A percentile compares a stretch with the other conserved stretches of the same genome.
Conservation (phyloP, 2,113 vertebrate species). For the Equus quagga region DNA sequence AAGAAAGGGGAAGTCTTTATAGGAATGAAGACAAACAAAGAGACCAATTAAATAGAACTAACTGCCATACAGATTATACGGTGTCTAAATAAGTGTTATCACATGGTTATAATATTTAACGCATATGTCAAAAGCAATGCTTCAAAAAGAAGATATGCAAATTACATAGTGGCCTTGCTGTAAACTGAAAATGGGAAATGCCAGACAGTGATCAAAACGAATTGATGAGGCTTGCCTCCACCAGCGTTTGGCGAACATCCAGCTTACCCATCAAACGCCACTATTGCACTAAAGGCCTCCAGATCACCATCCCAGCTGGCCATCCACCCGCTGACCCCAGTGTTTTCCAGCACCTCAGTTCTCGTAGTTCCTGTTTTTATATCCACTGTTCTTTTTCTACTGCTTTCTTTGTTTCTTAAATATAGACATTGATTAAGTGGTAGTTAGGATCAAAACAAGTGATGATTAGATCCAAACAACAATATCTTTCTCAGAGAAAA, state of each 20-base stretch:
- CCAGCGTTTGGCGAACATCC: not conserved
- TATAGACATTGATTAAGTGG: not conserved
- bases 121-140: conserved; percentile 32
- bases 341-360: not conserved
- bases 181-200: conserved; percentile 20
- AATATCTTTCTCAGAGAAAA: not conserved
- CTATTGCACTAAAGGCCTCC: not conserved
- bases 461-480: not conserved
- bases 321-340: not conserved
- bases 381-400: not conserved
- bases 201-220: not conserved
- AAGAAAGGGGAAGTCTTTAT: not conserved
- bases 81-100: not conserved
- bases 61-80: not conserved
- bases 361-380: not conserved
- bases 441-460: not conserved
- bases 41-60: conserved; percentile 60
- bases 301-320: not conserved
- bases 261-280: not conserved
- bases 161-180: not conserved
- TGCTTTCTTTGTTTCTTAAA: not conserved
- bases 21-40: conserved; percentile 51
- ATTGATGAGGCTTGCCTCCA: not conserved
- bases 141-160: conserved; percentile 23
- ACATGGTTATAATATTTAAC: conserved; percentile 27